Evolutionary conservation across 2,113 vertebrate species (phyloP).

Genomic region (Miniopterus natalensis): DNA sequence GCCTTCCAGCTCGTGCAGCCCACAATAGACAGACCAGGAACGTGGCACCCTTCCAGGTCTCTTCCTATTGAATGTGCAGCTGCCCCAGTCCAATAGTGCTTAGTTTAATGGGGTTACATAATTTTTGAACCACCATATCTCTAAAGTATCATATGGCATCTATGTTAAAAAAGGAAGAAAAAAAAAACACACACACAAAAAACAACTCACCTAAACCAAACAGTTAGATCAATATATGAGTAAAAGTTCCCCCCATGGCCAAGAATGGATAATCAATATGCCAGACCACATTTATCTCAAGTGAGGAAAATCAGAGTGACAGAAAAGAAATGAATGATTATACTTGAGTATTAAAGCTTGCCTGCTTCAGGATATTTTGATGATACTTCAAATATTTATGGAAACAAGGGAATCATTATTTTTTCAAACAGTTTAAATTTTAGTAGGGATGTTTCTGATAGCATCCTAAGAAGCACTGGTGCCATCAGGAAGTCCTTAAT

Average conservation of each 20-base stretch:
- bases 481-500: not conserved
- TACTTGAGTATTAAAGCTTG: slow-evolving; percentile 47
- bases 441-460: not conserved
- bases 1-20: too few species aligned
- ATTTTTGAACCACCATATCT: slow-evolving; percentile 39
- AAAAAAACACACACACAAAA: not conserved
- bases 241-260: slow-evolving; percentile 19
- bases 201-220: slow-evolving; percentile 43
- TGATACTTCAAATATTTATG: slow-evolving; percentile 63
- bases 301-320: slow-evolving; percentile 66
- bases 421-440: not conserved
- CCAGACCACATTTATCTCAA: slow-evolving; percentile 68
- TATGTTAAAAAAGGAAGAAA: not conserved
- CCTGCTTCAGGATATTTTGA: slow-evolving; percentile 61
- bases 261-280: slow-evolving; percentile 76
- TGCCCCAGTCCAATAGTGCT: not conserved
- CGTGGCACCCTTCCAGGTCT: not conserved
- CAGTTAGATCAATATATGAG: slow-evolving; percentile 53
- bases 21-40: not conserved
- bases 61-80: not conserved
- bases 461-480: not conserved
- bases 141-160: slow-evolving; percentile 35
- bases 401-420: not conserved
- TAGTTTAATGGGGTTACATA: not conserved
- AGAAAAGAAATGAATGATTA: slow-evolving; percentile 67